Base-by-base conservation (phyloP, 2,113 vertebrate species). In the Rhadina sibilatrix region DNA sequence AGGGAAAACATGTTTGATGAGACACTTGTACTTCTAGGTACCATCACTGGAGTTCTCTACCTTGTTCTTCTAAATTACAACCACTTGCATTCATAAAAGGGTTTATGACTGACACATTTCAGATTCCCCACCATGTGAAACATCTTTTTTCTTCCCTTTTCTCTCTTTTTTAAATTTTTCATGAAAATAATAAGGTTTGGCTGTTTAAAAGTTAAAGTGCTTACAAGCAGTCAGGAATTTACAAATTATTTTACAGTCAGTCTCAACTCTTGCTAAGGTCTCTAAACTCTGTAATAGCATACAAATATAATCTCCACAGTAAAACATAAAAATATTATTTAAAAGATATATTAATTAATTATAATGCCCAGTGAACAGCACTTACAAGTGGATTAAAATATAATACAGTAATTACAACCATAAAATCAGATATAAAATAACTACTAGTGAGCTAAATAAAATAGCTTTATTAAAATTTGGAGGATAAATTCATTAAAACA, bases 381-480 rank as follows among this genome's bases (percentile, higher is more conserved):
- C 24, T 87, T 93, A 82, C 10, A 69, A 94, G 21, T 82, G 61
- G 64, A 87, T 91, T 91, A 78, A 91, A 84, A 44, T 87, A 84
- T 31, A 93, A 87, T 30, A 68, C 33, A 40, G 52, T 71, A 91
- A 94, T 94, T 89, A 78, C 53, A 90, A 76, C n/a, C 44, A 75
- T 68, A 93, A 94, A 89, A 94, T 87, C 81, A 89, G 72, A 94
- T 89, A 52, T 84, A 81, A 94, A 91, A 78, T 86, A 81, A 70
- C 37, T 70, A 78, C 60, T 66, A 65, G 30, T 70, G 60, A 89
- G 54, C 31, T 90, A 95, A 81, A 40, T 78, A 93, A 91, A 60
- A 84, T 52, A 35, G 30, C 42, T 89, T 96, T 81, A n/a, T 91
- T 93, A 87, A 74, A 92, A 89, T 89, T 81, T 89, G 72, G 12